A percentile compares a stretch with the other conserved stretches of the same genome.
These are phyloP conservation scores for Chaetops frenatus DNA, from an alignment of 2,113 vertebrate genomes.

Conservation along the genomic window DNA sequence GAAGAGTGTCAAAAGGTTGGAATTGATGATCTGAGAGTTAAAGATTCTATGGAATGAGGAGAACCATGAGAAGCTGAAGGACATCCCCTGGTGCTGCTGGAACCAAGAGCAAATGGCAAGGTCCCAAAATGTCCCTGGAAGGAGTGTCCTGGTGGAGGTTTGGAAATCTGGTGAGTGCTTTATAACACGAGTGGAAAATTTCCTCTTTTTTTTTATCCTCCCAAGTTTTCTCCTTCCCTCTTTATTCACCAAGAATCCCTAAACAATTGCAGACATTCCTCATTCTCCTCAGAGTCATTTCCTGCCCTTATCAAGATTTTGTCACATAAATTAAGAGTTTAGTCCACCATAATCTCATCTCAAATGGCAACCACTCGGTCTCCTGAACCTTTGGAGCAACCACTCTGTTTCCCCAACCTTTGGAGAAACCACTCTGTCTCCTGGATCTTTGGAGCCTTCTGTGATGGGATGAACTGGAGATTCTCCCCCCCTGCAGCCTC, in stretches of 20 bases:
- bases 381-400: background rate
- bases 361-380: background rate
- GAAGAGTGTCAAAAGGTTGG: background rate
- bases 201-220: too few species aligned
- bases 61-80: background rate
- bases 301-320: background rate
- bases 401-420: background rate
- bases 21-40: background rate
- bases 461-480: background rate
- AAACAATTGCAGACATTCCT: background rate
- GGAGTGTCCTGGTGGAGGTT: background rate
- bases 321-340: background rate
- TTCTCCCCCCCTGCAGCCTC: background rate
- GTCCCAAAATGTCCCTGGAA: background rate
- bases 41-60: background rate
- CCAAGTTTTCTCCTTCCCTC: background rate
- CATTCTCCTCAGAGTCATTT: background rate
- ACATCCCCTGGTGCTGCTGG: background rate
- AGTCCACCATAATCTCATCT: background rate
- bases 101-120: background rate
- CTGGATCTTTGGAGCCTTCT: fast-evolving
- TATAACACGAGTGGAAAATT: background rate
- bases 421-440: background rate
- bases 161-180: background rate
- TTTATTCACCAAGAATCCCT: background rate